Percentiles rank a stretch among this genome's conserved stretches.
phyloP scores from a whole-genome alignment of 2,888 invertebrate genomes.

The Hypselothyrea guttata region DNA sequence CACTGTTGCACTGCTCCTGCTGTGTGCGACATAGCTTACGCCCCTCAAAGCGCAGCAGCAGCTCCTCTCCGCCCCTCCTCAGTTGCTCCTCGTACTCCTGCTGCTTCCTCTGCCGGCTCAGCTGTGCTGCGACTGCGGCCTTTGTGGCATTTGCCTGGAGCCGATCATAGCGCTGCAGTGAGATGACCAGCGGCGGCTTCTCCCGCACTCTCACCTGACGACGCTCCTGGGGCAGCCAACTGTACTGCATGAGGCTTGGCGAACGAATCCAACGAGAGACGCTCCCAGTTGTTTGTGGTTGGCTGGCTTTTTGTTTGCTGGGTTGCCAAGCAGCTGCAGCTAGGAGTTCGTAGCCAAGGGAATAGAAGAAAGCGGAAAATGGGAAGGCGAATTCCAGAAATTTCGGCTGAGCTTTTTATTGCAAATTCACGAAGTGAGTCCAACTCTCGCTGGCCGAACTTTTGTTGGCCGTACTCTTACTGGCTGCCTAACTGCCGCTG shows the following conservation, averaged over 20 bases:
- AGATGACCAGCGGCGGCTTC: conserved; percentile 70
- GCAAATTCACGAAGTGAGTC: too few relatives aligned
- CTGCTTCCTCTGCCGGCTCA: conserved; percentile 43
- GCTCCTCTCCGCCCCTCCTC: conserved; percentile 52
- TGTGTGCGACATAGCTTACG: conserved; percentile 48
- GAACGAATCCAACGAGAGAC: conserved; percentile 3
- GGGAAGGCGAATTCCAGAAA: too few relatives aligned
- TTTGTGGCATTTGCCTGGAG: conserved; percentile 50
- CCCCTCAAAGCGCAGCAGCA: conserved; percentile 47
- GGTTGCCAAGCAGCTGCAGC: neutral
- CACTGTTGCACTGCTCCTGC: conserved; percentile 52
- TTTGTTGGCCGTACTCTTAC: too few relatives aligned
- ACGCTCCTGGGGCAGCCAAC: conserved; percentile 63
- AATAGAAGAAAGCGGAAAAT: neutral
- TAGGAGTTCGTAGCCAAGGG: conserved; percentile 20
- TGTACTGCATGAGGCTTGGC: conserved; percentile 49
- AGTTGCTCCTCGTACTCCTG: conserved; percentile 42
- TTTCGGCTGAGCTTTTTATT: too few relatives aligned
- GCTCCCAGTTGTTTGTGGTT: too few relatives aligned
- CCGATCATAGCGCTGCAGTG: conserved; percentile 52
- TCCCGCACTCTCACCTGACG: conserved; percentile 46
- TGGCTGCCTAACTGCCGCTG: too few relatives aligned
- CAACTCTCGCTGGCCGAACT: too few relatives aligned
- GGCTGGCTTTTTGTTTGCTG: neutral
- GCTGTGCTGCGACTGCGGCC: conserved; percentile 22